phyloP scores from a whole-genome alignment of 2,888 invertebrate species.

The Formica aserva region DNA sequence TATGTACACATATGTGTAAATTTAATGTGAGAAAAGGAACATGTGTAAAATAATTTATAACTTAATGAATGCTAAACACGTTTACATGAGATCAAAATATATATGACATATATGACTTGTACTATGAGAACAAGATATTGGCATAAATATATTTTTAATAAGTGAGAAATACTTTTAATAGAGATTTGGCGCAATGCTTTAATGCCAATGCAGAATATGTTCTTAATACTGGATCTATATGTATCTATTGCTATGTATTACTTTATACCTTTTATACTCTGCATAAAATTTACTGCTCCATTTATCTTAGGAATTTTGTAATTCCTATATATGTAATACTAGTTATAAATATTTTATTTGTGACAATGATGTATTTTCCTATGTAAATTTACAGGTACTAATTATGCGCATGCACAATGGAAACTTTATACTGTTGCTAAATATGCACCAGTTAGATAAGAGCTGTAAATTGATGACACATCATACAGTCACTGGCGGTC shows the following conservation, averaged over 20 bases:
- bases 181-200: conserved; percentile 14
- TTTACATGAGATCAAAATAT: conserved; percentile 46
- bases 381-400: conserved; percentile 61
- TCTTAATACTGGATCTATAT: conserved; percentile 36
- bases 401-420: conserved; percentile 51
- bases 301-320: neutral
- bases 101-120: conserved; percentile 38
- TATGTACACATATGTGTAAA: conserved; percentile 2
- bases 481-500: conserved; percentile 87
- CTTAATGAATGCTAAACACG: conserved; percentile 33
- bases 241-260: conserved; percentile 13
- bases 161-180: conserved; percentile 33
- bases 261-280: neutral
- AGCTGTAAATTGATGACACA: conserved; percentile 25
- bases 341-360: conserved; percentile 44
- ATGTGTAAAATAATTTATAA: conserved; percentile 31
- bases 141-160: conserved; percentile 33
- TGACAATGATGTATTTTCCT: conserved; percentile 45
- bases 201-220: conserved; percentile 28
- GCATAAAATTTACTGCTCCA: neutral
- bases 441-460: conserved; percentile 28
- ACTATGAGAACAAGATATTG: conserved; percentile 30
- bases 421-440: conserved; percentile 37
- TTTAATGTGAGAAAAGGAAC: conserved; percentile 25
- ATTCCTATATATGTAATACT: conserved; percentile 19